These are phyloP conservation scores for Pterocles burchelli DNA, from an alignment of 2,113 vertebrate genomes.

Conservation along the genomic window DNA sequence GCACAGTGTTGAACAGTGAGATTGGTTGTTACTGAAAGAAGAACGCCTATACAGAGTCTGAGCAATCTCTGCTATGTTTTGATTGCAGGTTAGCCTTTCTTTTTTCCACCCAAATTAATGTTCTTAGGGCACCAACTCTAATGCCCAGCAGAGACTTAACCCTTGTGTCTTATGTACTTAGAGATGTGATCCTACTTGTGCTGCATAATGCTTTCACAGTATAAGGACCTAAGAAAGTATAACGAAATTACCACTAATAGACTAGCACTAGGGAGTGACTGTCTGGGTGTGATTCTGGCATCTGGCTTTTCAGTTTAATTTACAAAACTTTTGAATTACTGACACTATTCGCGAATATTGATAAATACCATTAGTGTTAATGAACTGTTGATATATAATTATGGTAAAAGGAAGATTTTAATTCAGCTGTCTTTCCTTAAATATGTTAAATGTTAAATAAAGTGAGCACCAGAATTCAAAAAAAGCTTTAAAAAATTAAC, in stretches of 20 bases:
- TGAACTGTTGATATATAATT: not conserved
- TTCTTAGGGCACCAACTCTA: not conserved
- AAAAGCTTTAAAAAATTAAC: not conserved
- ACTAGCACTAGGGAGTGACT: not conserved
- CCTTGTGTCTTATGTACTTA: not conserved
- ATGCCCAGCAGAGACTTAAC: not conserved
- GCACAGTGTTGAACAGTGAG: not conserved
- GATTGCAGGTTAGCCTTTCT: not conserved
- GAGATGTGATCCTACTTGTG: not conserved
- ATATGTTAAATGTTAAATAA: not conserved
- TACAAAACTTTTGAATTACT: not conserved
- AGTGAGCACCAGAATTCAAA: not conserved
- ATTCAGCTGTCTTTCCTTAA: not conserved
- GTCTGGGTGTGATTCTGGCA: not conserved
- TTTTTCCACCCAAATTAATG: not conserved
- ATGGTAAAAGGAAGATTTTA: not conserved
- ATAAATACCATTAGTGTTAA: not conserved
- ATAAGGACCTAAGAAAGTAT: not conserved
- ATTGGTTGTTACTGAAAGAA: not conserved
- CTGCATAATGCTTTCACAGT: not conserved
- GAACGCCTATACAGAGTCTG: not conserved
- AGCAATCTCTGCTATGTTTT: not conserved
- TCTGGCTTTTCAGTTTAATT: not conserved
- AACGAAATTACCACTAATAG: not conserved
- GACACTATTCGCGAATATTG: not conserved